These are phyloP conservation scores for Biston betularia DNA, from an alignment of 2,888 invertebrate genomes.

Conservation along the genomic window DNA sequence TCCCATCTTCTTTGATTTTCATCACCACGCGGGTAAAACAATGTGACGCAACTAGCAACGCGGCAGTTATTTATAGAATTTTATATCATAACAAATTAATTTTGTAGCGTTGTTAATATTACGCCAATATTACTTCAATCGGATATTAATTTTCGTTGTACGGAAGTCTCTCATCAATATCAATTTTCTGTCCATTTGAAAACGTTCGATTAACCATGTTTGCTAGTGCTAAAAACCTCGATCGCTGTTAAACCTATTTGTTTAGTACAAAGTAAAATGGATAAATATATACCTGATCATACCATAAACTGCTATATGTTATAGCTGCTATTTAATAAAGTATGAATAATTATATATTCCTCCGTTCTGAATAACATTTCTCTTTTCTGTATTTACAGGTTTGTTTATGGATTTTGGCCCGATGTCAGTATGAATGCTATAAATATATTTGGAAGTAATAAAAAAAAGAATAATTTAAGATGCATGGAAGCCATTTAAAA, in stretches of 20 bases:
- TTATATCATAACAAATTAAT: slow-evolving; percentile 40
- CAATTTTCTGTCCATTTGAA: slow-evolving; percentile 71
- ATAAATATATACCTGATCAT: background rate
- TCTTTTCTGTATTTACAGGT: no score
- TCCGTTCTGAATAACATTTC: no score
- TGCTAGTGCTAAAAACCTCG: slow-evolving; percentile 46
- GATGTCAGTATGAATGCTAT: no score
- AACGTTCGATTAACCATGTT: slow-evolving; percentile 69
- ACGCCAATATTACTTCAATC: slow-evolving; percentile 47
- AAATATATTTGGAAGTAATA: no score
- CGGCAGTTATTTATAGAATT: slow-evolving; percentile 18
- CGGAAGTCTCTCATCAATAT: slow-evolving; percentile 77
- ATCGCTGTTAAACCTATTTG: slow-evolving; percentile 16
- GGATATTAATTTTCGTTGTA: slow-evolving; percentile 60
- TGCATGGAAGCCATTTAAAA: no score
- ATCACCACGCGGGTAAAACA: no score
- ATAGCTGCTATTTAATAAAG: no score
- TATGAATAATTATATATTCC: no score
- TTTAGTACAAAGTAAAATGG: background rate
- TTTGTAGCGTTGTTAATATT: slow-evolving; percentile 43
- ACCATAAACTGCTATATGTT: background rate
- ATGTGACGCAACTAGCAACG: no score
- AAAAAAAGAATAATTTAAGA: no score
- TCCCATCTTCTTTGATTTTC: no score
- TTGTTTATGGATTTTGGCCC: no score